Base-by-base conservation (phyloP, 2,888 invertebrate species). In the Pachydiplax longipennis region DNA sequence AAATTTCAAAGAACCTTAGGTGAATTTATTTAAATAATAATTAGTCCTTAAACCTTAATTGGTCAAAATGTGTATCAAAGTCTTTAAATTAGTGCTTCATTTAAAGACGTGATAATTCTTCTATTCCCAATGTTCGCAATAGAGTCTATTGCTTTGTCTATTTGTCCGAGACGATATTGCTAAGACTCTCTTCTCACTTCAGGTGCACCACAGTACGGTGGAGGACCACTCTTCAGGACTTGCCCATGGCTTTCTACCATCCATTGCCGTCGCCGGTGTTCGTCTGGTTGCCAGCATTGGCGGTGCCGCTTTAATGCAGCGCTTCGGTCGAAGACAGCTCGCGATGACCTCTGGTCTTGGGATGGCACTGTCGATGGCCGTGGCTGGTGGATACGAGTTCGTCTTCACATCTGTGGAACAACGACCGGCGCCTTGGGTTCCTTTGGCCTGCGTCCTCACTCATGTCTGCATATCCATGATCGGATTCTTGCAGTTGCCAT, bases 391-490 rank as follows among this genome's bases (percentile, higher is more conserved):
- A 12, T 93, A 93, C 91, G 93, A 93, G 90, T 92, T 92, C 90
- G 73, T 91, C 31, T 93, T 92, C 91, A 91, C 92, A 8, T 90
- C 93, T 0, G 91, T 92, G 3, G 92, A 93, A 81, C 92, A 93
- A 22, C 93, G 92, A 2, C 80, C 53, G 12, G 80, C 93, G 37
- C 92, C 94, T 0, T 94, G 94, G 92, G 92, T 95, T 25, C 95
- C 95, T 44, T 93, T 97, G 4, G 94, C 96, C 0, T 96, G 96
- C 92, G 95, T 97, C 0, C 93, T 96, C 48, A 94, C 96, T 25
- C 96, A 97, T 93, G 97, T 97, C 0, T 95, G 96, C 0, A 96
- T 96, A 92, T 96, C 96, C 91, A 97, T 97, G 97, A 95, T 97
- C 1, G 97, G 97, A 0, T 96, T 96, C 93, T 93, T 97, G 0